Evolutionary conservation across 2,113 vertebrate species (phyloP).

Genomic region (Tachycineta bicolor): DNA sequence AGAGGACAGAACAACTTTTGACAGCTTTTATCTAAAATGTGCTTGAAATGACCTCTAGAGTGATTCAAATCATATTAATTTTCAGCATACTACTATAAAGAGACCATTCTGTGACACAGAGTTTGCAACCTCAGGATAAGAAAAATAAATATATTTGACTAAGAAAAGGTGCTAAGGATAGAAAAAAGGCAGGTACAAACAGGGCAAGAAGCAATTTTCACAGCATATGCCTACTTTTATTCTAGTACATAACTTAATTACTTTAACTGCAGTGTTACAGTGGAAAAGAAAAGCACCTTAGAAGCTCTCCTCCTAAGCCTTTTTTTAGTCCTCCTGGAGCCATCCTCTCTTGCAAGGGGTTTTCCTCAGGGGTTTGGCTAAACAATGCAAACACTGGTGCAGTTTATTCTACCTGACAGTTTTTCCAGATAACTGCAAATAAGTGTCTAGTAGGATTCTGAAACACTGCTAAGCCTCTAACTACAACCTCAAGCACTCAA

Average conservation of each 20-base stretch:
- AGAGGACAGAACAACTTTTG: background rate
- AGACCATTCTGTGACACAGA: background rate
- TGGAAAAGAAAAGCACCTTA: background rate
- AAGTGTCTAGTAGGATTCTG: background rate
- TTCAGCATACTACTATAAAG: background rate
- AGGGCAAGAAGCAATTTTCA: background rate
- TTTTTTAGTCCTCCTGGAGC: background rate
- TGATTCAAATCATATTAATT: background rate
- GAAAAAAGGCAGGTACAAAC: background rate
- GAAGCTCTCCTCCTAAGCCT: background rate
- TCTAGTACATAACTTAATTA: background rate
- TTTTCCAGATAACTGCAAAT: background rate
- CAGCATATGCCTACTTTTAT: background rate
- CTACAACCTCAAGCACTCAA: background rate
- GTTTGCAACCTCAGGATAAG: background rate
- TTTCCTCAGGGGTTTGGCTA: background rate
- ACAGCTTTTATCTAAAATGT: background rate
- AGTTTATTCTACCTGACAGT: background rate
- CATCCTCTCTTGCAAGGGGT: background rate
- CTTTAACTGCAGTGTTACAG: background rate
- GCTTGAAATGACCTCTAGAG: background rate
- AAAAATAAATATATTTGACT: background rate
- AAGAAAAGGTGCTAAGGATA: background rate
- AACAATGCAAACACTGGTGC: background rate
- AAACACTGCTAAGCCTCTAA: background rate